Evolutionary conservation across 2,797 vertebrate species (phyloP), one percentile per base, ranked within the genome.

Genomic region (Tapera naevia): DNA sequence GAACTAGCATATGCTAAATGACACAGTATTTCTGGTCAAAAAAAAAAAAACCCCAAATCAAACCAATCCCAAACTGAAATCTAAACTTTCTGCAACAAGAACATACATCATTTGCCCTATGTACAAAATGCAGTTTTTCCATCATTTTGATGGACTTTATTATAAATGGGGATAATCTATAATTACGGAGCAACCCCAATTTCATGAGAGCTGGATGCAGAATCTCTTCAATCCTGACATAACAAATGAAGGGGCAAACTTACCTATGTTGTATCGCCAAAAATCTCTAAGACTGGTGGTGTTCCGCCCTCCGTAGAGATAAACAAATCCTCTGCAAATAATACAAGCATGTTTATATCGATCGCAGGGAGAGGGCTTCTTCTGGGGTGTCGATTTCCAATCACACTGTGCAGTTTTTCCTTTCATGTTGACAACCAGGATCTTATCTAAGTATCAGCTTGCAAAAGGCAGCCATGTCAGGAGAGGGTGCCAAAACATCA

Each of bases 201-300:
- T 48, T 57, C 27, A 14, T 0, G 25, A 10, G 16, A 39, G 2
- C 21, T 58, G 78, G 41, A 13, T 39, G 37, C 2, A 54, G 51
- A 25, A 75, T 32, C 39, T 80, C 28, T 37, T 53, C 33, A 37
- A 51, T 23, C 8, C 73, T 48, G 67, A 13, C n/a, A 3, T 0
- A 3, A 3, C 5, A 61, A 12, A 35, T 2, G 33, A 61, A 94
- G 48, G 30, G 32, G 14, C 28, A 80, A 35, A 65, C 98, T 98
- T 97, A 99, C 99, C 98, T 10, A 98, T 96, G 27, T 83, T 96
- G 97, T 99, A 99, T 50, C 97, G 97, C 99, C 99, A 99, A 94
- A 99, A 98, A 96, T 99, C 99, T 51, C 97, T 94, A 61, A 98
- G 97, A 11, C 80, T 89, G 91, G 90, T 58, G 90, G 64, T 97